Evolutionary conservation across 2,797 vertebrate species (phyloP), one percentile per base, ranked within the genome.

Genomic region (Falco biarmicus): DNA sequence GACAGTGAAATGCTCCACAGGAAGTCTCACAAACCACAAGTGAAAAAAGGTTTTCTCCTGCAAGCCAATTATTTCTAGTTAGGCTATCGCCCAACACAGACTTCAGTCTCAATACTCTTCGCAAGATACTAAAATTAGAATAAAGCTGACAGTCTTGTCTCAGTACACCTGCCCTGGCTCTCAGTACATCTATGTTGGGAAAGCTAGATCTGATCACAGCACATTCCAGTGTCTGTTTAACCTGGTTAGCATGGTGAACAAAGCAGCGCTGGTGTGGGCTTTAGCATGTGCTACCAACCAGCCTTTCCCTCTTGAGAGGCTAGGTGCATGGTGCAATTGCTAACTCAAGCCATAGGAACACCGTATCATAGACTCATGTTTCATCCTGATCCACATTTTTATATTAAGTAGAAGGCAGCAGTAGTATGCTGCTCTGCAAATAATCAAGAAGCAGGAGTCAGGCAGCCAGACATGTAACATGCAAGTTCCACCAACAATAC

Each of bases 291-390:
- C 34, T n/a, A 65, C 59, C 32, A 71, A 65, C 15, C 43, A 69
- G 21, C 13, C 18, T 32, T 63, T 28, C 31, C 29, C 19, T 65
- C 51, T 13, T n/a, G 43, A 59, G 28, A 25, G 9, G 5, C 24
- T 16, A 31, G 50, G 15, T 63, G 22, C 19, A 19, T 24, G 19
- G 31, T 83, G 26, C 73, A 21, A 29, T 66, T 64, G 39, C 24
- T 75, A 53, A 47, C 17, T 53, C 29, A 66, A 79, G 60, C n/a
- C 59, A 53, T 5, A 59, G 54, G 37, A 22, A 45, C 32, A 45
- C 32, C 13, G 0, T 6, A 37, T 32, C 43, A 37, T 18, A 73
- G 41, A 26, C 34, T 54, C 6, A 0, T 11, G 26, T 26, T 47
- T 87, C 43, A 74, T 43, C 47, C 74, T 77, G 69, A 28, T 11